These are phyloP conservation scores for Verasper variegatus DNA, from an alignment of 2,113 vertebrate genomes.

Conservation along the genomic window DNA sequence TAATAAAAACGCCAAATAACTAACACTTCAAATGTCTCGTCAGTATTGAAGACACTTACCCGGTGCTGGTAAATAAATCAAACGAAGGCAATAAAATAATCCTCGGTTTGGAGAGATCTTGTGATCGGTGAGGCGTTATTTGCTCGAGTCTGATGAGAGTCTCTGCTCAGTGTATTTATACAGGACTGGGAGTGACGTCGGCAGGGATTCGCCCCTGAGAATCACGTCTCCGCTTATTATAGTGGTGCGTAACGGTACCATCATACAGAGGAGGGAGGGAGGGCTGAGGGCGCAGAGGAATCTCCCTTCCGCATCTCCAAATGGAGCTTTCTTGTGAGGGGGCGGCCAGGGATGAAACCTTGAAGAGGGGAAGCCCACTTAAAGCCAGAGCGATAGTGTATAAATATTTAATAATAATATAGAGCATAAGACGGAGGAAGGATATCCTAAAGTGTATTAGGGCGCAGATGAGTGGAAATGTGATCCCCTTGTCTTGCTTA, in stretches of 20 bases:
- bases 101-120: slow-evolving; percentile 39
- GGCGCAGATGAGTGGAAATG: not conserved
- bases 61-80: slow-evolving; percentile 49
- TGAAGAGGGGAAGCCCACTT: slow-evolving; percentile 68
- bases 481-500: not conserved
- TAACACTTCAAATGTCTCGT: not conserved
- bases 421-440: not conserved
- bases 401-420: slow-evolving; percentile 53
- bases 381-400: slow-evolving; percentile 27
- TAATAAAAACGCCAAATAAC: slow-evolving; percentile 1
- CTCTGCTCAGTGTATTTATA: slow-evolving; percentile 76
- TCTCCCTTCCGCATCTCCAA: slow-evolving; percentile 79
- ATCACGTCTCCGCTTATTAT: slow-evolving; percentile 74
- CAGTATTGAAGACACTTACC: slow-evolving; percentile 60
- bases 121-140: slow-evolving; percentile 40
- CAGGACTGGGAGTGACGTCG: slow-evolving; percentile 78
- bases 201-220: slow-evolving; percentile 80
- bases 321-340: slow-evolving; percentile 64
- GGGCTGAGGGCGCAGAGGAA: slow-evolving; percentile 77
- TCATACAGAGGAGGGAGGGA: slow-evolving; percentile 62
- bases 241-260: slow-evolving; percentile 78
- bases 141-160: slow-evolving; percentile 54
- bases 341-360: slow-evolving; percentile 57
- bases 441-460: not conserved
- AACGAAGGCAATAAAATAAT: slow-evolving; percentile 62